These are phyloP conservation scores for Limnephilus rhombicus DNA, from an alignment of 2,888 invertebrate genomes.

Conservation along the genomic window DNA sequence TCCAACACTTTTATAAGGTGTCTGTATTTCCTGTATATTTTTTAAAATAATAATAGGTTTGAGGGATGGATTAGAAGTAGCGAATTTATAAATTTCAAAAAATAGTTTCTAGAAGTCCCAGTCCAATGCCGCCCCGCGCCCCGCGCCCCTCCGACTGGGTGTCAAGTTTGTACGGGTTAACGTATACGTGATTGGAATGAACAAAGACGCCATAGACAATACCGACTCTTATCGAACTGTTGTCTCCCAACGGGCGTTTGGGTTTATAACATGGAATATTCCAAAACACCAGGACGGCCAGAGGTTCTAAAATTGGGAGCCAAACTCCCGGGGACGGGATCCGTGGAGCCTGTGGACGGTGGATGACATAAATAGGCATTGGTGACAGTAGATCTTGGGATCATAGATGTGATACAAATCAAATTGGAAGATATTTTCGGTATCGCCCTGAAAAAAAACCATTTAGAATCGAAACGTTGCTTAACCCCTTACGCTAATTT, in stretches of 20 bases:
- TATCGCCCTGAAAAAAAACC: no score
- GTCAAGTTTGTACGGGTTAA: constrained; percentile 2
- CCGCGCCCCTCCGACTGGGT: neutral
- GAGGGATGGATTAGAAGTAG: no score
- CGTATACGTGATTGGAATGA: constrained; percentile 15
- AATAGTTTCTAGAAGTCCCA: neutral
- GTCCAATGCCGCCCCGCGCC: neutral
- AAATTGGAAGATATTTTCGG: neutral
- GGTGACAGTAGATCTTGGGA: neutral
- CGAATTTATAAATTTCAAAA: neutral
- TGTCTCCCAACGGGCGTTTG: neutral
- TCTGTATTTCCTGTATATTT: no score
- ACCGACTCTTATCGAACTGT: constrained; percentile 11
- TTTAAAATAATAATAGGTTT: no score
- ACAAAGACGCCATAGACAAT: neutral
- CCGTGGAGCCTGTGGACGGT: neutral
- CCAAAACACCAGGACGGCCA: neutral
- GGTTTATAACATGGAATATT: constrained; percentile 8
- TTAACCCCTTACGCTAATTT: no score
- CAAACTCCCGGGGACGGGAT: neutral
- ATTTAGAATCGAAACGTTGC: no score
- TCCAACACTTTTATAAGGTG: no score
- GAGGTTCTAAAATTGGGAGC: neutral
- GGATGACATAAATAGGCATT: no score
- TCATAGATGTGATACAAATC: neutral